A percentile compares a stretch with the other conserved stretches of the same genome.
phyloP scores from a whole-genome alignment of 2,888 invertebrate genomes.

The Micropterix aruncella region DNA sequence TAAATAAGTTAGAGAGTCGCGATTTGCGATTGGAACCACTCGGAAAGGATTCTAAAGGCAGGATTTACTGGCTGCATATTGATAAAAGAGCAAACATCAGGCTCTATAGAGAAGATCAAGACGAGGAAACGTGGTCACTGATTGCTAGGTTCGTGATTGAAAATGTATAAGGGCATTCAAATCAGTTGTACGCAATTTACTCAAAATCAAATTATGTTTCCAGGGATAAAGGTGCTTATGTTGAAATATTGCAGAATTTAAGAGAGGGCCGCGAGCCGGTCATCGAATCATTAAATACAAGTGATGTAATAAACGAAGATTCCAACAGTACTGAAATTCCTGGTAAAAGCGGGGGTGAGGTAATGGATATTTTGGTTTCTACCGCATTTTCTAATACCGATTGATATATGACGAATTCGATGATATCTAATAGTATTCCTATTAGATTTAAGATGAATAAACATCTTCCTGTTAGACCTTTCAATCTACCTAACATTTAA shows the following conservation, averaged over 20 bases:
- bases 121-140: conserved; percentile 91
- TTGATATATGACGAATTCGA: too few species aligned
- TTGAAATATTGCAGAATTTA: conserved; percentile 60
- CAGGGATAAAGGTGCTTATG: conserved; percentile 70
- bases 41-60: conserved; percentile 82
- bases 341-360: conserved; percentile 3
- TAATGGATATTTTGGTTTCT: background rate
- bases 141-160: conserved; percentile 76
- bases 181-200: too few species aligned
- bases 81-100: conserved; percentile 81
- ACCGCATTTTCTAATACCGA: background rate
- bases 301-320: conserved; percentile 27
- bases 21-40: conserved; percentile 79
- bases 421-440: too few species aligned
- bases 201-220: too few species aligned
- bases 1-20: conserved; percentile 62
- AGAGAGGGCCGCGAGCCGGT: conserved; percentile 56
- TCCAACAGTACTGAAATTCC: conserved; percentile 26
- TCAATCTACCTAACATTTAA: too few species aligned
- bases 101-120: conserved; percentile 89
- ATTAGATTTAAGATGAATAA: too few species aligned
- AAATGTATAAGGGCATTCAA: too few species aligned
- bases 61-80: conserved; percentile 87
- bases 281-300: conserved; percentile 40
- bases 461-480: too few species aligned